phyloP scores from a whole-genome alignment of 2,888 invertebrate species.

The Cantharis lateralis region DNA sequence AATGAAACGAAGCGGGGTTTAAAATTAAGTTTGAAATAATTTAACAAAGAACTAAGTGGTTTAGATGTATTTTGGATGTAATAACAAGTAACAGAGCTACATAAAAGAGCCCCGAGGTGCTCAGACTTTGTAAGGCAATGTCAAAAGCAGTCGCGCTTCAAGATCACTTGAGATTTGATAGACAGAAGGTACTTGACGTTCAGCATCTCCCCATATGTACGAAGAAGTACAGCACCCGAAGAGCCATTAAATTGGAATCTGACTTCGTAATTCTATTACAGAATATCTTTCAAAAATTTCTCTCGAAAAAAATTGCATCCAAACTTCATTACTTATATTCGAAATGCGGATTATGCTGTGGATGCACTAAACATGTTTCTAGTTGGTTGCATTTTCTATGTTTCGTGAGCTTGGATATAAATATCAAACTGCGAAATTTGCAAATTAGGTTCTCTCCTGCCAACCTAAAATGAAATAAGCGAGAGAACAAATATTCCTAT shows the following conservation, averaged over 20 bases:
- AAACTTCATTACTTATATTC: neutral
- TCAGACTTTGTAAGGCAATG: conserved; percentile 27
- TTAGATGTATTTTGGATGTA: conserved; percentile 19
- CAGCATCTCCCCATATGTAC: conserved; percentile 27
- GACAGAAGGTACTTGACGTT: conserved; percentile 29
- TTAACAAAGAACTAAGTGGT: conserved; percentile 2
- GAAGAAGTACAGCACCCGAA: conserved; percentile 23
- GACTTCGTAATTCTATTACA: conserved; percentile 9
- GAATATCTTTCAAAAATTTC: conserved; percentile 6
- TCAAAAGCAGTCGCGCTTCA: conserved; percentile 36
- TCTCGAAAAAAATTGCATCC: neutral
- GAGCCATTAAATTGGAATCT: conserved; percentile 26
- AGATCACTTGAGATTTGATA: conserved; percentile 34
- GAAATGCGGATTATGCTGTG: neutral
- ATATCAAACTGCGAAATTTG: conserved; percentile 25
- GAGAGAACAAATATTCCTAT: conserved; percentile 27
- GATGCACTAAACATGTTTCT: conserved; percentile 5
- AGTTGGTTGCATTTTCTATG: neutral
- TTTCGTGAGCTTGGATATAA: conserved; percentile 14
- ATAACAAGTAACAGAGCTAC: conserved; percentile 22
- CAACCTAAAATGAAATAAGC: conserved; percentile 18
- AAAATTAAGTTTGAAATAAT: neutral
- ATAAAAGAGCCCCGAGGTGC: conserved; percentile 26
- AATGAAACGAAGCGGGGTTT: neutral
- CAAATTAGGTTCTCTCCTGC: conserved; percentile 22